Evolutionary conservation across 2,797 vertebrate genomes (phyloP), one percentile per base, ranked within the genome.

Genomic region (Selene dorsalis): DNA sequence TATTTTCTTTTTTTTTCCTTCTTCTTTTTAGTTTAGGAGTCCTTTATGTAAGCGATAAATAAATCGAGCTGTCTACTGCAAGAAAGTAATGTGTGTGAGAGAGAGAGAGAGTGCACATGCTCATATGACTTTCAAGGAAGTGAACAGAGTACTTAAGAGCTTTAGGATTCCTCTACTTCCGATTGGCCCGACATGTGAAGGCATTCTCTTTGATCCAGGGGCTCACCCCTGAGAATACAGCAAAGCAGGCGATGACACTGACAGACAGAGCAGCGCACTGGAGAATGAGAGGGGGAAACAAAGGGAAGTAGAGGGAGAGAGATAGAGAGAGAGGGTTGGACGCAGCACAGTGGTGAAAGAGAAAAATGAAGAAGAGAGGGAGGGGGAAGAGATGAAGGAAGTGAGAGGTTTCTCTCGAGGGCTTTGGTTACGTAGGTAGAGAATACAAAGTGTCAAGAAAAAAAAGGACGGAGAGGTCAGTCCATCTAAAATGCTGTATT

Each of bases 401-500:
- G 86, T 64, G 45, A 87, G 64, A 65, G 77, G 80, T 89, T 81
- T 77, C 82, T 86, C 32, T 59, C 64, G n/a, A 83, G 78, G 89
- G 85, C 82, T 94, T 93, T 77, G 70, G 82, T 95, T 94, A 91
- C 93, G 90, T 74, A 73, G 84, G 80, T 35, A 83, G 64, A 89
- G 83, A 92, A 94, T 84, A 92, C 91, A 94, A 92, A 87, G 89
- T 93, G 93, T 85, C 84, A 88, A 76, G 83, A 87, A 18, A 83
- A 75, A 73, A 69, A 69, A 80, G 69, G 58, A 85, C 43, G 18
- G 77, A 85, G 84, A 84, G 80, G 80, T 88, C 77, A 75, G 48
- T 59, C 68, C 81, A 86, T 90, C 86, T 82, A 70, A 57, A 79
- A 79, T 87, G 84, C 75, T 80, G 77, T 78, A 84, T 88, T 87